Evolutionary conservation across 2,797 vertebrate species (phyloP).

Genomic region (Petrocephalus schoutedeni): DNA sequence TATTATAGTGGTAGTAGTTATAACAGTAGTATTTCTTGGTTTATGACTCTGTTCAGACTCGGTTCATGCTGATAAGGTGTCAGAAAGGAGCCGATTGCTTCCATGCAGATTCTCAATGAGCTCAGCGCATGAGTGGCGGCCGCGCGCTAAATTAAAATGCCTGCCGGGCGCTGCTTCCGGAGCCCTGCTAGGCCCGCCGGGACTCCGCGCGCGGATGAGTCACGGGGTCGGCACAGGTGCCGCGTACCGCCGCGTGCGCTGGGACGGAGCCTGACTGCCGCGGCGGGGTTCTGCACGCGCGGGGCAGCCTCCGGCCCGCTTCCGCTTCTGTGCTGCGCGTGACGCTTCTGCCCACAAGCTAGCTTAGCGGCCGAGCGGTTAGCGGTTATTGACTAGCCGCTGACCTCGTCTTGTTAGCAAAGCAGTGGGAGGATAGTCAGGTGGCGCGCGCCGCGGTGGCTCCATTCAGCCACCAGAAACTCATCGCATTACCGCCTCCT

Average conservation of each 20-base stretch:
- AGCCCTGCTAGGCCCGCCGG: background rate
- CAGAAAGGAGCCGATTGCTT: background rate
- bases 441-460: background rate
- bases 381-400: background rate
- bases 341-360: background rate
- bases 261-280: background rate
- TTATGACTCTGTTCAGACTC: background rate
- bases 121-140: background rate
- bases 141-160: constrained; percentile 9
- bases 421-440: background rate
- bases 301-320: background rate
- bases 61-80: background rate
- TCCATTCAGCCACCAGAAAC: background rate
- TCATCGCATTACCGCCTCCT: background rate
- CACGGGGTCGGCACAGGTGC: background rate
- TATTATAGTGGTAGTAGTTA: background rate
- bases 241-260: background rate
- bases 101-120: background rate
- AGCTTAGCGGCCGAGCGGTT: background rate
- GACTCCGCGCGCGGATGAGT: background rate
- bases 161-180: background rate
- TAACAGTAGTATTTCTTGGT: background rate
- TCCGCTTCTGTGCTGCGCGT: background rate
- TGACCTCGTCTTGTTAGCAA: background rate
- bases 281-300: background rate